These are phyloP conservation scores for Sciurus vulgaris DNA, from an alignment of 2,797 vertebrate genomes.

Conservation along the genomic window DNA sequence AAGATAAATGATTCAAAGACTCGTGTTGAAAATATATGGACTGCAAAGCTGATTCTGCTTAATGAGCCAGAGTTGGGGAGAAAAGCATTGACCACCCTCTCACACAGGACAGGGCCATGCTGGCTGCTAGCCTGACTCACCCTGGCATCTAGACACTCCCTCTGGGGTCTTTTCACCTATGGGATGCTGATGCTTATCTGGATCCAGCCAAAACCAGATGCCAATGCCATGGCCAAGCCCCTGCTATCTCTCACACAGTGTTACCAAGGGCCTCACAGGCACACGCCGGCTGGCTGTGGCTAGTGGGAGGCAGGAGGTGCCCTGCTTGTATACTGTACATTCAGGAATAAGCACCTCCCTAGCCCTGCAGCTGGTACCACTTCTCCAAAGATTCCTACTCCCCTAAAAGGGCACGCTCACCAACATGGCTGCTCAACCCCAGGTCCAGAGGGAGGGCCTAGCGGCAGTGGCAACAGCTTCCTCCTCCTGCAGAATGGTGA, in stretches of 20 bases:
- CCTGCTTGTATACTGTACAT: neutral
- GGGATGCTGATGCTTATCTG: neutral
- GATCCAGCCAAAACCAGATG: neutral
- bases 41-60: constrained; percentile 13
- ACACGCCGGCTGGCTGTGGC: neutral
- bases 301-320: neutral
- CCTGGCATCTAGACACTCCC: neutral
- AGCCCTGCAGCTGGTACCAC: neutral
- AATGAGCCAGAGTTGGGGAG: constrained; percentile 1
- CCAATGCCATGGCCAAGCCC: neutral
- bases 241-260: neutral
- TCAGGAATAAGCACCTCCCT: neutral
- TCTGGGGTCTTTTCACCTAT: neutral
- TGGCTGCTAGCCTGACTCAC: neutral
- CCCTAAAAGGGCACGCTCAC: neutral
- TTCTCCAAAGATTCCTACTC: neutral
- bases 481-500: neutral
- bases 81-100: neutral
- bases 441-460: neutral
- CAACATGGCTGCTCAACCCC: neutral
- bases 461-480: neutral
- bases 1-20: constrained; percentile 78
- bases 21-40: constrained; percentile 4
- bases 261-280: neutral
- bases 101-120: accelerated